Base-by-base conservation (phyloP, 30 jellyfish, hydroid and myxozoan genomes). In the Pelagia noctiluca region DNA sequence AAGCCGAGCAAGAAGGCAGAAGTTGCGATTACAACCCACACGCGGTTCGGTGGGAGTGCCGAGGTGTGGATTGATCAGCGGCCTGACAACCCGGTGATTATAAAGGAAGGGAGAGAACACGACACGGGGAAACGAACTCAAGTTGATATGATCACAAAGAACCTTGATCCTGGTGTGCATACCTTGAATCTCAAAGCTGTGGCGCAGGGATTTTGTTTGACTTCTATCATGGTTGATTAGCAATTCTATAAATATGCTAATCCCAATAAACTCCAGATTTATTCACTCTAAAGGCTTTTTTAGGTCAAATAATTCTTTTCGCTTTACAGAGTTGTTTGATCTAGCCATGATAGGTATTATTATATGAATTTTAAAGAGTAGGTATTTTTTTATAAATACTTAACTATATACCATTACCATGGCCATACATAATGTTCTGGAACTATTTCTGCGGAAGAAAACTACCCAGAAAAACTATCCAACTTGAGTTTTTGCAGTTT, bases 71-170 rank as follows among this genome's bases (percentile, higher is more conserved):
- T 94, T 49, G 99, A 94, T 57, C 92, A 94, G 25, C 34, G 84
- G 75, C 90, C 91, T 1, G 93, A 87, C 33, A 70, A 64, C 23
- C 96, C 94, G 0, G 50, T 83, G 33, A 83, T 84, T 0, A 84
- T 94, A 42, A 86, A 84, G 62, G 99, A 94, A 80, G 99, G 99
- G 12, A 78, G 97, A 10, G 92, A 90, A 35, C 62, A 64, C 66
- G 99, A 94, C 50, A 96, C 99, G 2, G 99, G 99, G 2, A 83
- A 84, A 46, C 60, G 99, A 48, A 94, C 99, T 3, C 99, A 94
- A 65, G 99, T 94, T 31, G 99, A 94, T 75, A 70, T 71, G 32
- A 72, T 94, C 19, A 80, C 99, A 0, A 86, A 69, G 35, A 85
- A 82, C 42, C 85, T 92, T 30, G 97, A 82, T 16, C 90, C 97